Evolutionary conservation across 2,888 invertebrate species (phyloP).

Genomic region (Polyommatus iphigenia): DNA sequence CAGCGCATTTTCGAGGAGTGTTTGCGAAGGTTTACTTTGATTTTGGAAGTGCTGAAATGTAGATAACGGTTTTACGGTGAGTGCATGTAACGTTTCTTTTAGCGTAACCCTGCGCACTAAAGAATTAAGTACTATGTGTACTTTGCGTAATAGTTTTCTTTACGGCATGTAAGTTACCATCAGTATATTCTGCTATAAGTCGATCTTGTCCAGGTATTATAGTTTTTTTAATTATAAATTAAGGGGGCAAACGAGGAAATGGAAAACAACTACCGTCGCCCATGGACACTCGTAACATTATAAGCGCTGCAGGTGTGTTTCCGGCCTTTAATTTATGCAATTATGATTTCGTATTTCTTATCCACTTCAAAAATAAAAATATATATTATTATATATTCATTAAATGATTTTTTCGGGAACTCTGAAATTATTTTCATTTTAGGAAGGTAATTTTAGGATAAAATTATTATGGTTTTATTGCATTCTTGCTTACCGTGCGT

Average conservation of each 20-base stretch:
- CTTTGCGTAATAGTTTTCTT: constrained; percentile 32
- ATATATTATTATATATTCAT: too few relatives aligned
- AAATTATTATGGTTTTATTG: too few relatives aligned
- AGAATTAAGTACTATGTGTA: constrained; percentile 34
- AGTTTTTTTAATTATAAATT: too few relatives aligned
- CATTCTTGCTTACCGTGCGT: too few relatives aligned
- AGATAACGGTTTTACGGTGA: constrained; percentile 60
- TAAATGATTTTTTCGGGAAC: too few relatives aligned
- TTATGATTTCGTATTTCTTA: not conserved
- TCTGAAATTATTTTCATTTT: too few relatives aligned
- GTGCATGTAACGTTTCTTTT: constrained; percentile 56
- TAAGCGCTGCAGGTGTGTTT: too few relatives aligned
- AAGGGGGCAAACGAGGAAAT: too few relatives aligned
- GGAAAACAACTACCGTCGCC: too few relatives aligned
- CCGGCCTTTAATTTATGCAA: not conserved
- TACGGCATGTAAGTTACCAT: not conserved
- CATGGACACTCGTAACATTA: too few relatives aligned
- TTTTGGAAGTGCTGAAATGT: constrained; percentile 71
- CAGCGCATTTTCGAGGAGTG: constrained; percentile 78
- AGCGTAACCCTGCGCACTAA: constrained; percentile 39
- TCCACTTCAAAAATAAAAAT: too few relatives aligned
- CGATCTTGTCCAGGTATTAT: not conserved
- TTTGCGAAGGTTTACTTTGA: constrained; percentile 78
- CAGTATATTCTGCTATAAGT: not conserved
- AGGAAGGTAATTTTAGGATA: too few relatives aligned